Conservation (phyloP, 2,797 vertebrate species). For the Crocidura indochinensis region DNA sequence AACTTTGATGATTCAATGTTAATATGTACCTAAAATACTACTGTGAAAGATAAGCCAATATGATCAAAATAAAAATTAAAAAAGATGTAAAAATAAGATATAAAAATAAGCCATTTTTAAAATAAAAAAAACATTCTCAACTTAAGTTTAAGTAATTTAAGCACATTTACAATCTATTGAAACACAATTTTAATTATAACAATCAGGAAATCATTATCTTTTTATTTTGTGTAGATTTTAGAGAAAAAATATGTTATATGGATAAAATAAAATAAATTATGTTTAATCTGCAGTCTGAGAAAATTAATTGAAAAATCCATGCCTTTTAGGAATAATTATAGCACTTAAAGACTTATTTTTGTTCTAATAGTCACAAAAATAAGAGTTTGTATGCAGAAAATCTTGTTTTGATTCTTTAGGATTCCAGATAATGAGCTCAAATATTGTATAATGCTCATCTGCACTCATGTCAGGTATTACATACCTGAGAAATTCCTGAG, state of each 20-base stretch:
- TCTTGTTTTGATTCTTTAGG: conserved; percentile 26
- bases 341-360: conserved; percentile 41
- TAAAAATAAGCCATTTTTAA: too few relatives aligned
- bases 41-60: too few relatives aligned
- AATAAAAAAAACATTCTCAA: not conserved
- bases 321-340: conserved; percentile 65
- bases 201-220: conserved; percentile 36
- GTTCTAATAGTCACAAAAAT: conserved; percentile 35
- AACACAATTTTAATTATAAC: conserved; percentile 42
- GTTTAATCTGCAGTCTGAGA: conserved; percentile 25
- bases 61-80: too few relatives aligned
- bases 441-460: conserved; percentile 39
- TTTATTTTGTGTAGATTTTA: conserved; percentile 34
- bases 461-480: not conserved
- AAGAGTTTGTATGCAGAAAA: conserved; percentile 28
- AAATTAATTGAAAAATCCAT: conserved; percentile 3
- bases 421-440: conserved; percentile 47
- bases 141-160: conserved; percentile 20
- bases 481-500: too few relatives aligned
- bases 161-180: conserved; percentile 16
- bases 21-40: too few relatives aligned
- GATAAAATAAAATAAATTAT: conserved; percentile 61
- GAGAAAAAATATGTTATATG: conserved; percentile 2
- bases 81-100: conserved; percentile 3
- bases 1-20: too few relatives aligned